Evolutionary conservation across 2,888 invertebrate species (phyloP), one percentile per base, ranked within the genome.

Genomic region (Pseudococcus jackbeardsleyi): DNA sequence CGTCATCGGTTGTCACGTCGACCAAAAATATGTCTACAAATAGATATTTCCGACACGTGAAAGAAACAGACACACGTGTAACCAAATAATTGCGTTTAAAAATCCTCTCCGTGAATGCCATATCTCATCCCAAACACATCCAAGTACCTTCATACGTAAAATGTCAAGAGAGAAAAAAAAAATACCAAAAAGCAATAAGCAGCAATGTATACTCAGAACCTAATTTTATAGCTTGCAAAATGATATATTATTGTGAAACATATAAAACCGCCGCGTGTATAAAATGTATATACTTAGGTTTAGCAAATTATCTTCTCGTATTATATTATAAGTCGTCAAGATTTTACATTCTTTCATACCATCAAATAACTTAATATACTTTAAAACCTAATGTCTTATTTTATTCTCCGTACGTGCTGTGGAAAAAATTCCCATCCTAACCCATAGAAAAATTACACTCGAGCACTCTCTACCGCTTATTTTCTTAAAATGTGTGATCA

Each of bases 21-120:
- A 42, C 26, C 68, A 59, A 59, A 59, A 59, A 59, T 19, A 26
- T 64, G 26, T 22, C 9, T 68, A 26, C 12, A 26, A 3, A 68
- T 64, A 19, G 72, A 72, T 72, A 72, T 72, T 72, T 72, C 72
- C 72, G 72, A 72, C 72, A 72, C 72, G 72, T 72, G 72, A 72
- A 72, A 72, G 39, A 7, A 33, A 33, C 19, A 22, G 11, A 33
- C 33, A 33, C 72, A 72, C 72, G 72, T 72, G 72, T 33, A 72
- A 12, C 2, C 17, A 72, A 15, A 33, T 33, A 64, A 64, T 64
- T 64, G 64, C 22, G 64, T 11, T 59, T 64, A 15, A 64, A 64
- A 64, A 64, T 19, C 11, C 64, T 22, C 64, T 22, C 9, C 7
- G 64, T 11, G 19, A 22, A 64, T 6, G 64, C 22, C 64, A 22